A percentile compares a stretch with the other conserved stretches of the same genome.
phyloP scores from a whole-genome alignment of 2,797 vertebrate species.

The Dallia pectoralis region DNA sequence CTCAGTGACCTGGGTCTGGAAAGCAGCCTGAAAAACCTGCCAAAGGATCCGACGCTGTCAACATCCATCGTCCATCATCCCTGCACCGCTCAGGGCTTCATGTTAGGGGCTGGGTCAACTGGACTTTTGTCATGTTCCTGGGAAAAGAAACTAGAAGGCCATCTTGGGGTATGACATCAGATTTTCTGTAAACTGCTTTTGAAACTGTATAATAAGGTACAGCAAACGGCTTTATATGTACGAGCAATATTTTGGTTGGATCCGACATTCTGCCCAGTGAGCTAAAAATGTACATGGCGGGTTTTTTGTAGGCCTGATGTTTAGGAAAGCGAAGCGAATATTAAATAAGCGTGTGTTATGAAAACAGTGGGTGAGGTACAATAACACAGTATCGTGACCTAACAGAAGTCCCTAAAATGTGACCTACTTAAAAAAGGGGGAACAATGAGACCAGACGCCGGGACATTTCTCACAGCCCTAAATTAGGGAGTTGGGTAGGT shows the following conservation, averaged over 20 bases:
- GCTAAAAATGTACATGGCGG: neutral
- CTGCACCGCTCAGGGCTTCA: conserved; percentile 34
- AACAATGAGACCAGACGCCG: conserved; percentile 10
- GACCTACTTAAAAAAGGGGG: conserved; percentile 17
- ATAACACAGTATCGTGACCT: conserved; percentile 11
- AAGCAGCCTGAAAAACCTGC: conserved; percentile 33
- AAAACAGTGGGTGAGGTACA: neutral
- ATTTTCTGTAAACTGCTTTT: conserved; percentile 12
- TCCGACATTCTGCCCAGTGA: neutral
- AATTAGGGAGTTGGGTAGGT: conserved; percentile 21
- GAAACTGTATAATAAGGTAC: neutral
- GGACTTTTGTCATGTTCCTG: conserved; percentile 33
- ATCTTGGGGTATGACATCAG: conserved; percentile 35
- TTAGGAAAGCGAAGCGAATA: neutral
- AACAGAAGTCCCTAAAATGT: conserved; percentile 31
- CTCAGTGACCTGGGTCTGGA: conserved; percentile 48
- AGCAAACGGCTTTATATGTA: neutral
- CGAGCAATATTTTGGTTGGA: neutral
- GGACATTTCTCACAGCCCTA: conserved; percentile 41
- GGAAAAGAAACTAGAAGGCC: conserved; percentile 20
- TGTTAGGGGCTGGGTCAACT: conserved; percentile 30
- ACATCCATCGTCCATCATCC: conserved; percentile 54
- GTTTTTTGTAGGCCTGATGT: neutral
- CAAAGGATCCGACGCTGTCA: conserved; percentile 47
- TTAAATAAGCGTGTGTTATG: neutral